These are phyloP conservation scores for Branchipolynoe longqiensis DNA, from an alignment of 2,888 invertebrate genomes.

Conservation along the genomic window DNA sequence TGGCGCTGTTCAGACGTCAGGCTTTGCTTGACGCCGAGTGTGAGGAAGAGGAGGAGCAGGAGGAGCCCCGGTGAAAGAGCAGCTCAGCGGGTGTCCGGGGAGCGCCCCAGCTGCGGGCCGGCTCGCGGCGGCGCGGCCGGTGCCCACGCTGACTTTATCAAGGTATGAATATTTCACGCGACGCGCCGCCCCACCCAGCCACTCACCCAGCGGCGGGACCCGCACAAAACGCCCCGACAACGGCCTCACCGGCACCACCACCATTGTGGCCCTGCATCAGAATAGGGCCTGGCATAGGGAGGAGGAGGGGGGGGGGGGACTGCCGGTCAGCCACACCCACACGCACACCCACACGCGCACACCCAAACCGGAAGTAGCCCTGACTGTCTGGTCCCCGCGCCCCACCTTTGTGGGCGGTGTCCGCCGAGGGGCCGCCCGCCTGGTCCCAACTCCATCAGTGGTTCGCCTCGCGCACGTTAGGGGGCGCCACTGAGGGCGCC, in stretches of 20 bases:
- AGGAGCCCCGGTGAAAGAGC: slow-evolving; percentile 41
- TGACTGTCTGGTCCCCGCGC: no score
- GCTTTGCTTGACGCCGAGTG: slow-evolving; percentile 37
- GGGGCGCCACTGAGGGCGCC: neutral
- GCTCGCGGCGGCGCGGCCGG: slow-evolving; percentile 22
- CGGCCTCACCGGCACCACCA: neutral
- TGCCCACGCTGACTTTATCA: slow-evolving; percentile 40
- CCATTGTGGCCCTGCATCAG: neutral
- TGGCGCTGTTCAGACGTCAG: neutral
- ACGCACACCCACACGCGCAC: no score
- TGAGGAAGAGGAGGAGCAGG: slow-evolving; percentile 31
- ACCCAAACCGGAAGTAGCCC: no score
- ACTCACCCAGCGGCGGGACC: neutral
- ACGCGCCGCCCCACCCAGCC: neutral
- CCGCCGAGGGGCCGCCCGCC: neutral
- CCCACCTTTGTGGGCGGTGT: neutral
- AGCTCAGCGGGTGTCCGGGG: slow-evolving; percentile 10
- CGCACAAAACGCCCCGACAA: neutral
- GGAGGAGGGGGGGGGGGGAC: no score
- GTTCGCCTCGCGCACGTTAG: neutral
- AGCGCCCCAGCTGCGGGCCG: slow-evolving; percentile 34
- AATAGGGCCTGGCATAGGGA: neutral
- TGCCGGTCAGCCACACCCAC: no score
- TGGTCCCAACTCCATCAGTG: neutral
- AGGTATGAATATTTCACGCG: slow-evolving; percentile 50